Evolutionary conservation across 2,888 invertebrate genomes (phyloP).

Genomic region (Prenolepis imparis): DNA sequence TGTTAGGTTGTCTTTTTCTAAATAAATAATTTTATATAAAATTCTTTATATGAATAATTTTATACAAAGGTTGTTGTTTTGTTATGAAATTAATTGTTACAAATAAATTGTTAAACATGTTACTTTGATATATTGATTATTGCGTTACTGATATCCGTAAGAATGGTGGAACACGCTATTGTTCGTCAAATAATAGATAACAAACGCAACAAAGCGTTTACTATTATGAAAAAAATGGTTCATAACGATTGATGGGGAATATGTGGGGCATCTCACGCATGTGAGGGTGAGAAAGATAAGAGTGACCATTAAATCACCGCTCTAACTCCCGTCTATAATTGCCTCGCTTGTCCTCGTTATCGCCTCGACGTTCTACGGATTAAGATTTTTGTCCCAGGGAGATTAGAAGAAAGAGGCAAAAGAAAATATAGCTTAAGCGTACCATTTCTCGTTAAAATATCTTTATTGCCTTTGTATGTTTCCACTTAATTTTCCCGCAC

Average conservation of each 20-base stretch:
- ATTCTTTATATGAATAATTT: background rate
- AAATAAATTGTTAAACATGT: too few relatives aligned
- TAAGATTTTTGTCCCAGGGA: slow-evolving; percentile 40
- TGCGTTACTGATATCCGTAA: background rate
- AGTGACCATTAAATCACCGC: slow-evolving; percentile 46
- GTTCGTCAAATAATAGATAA: background rate
- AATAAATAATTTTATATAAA: background rate
- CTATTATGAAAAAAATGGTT: slow-evolving; percentile 27
- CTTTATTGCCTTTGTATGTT: background rate
- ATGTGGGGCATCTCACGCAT: slow-evolving; percentile 12
- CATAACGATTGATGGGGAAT: slow-evolving; percentile 23
- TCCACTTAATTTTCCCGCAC: background rate
- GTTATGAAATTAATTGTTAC: slow-evolving; percentile 16
- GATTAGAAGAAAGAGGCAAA: slow-evolving; percentile 9
- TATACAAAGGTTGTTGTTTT: background rate
- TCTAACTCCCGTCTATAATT: slow-evolving; percentile 51
- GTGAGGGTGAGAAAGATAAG: slow-evolving; percentile 46
- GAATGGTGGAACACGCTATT: background rate
- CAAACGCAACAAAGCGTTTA: background rate
- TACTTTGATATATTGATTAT: background rate
- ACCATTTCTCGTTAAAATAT: slow-evolving; percentile 28
- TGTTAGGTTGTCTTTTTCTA: background rate
- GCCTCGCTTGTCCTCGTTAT: slow-evolving; percentile 54
- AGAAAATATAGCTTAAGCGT: slow-evolving; percentile 3
- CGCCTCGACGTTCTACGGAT: slow-evolving; percentile 23